Base-by-base conservation (phyloP, 2,888 invertebrate species). In the Polymixis lichenea region DNA sequence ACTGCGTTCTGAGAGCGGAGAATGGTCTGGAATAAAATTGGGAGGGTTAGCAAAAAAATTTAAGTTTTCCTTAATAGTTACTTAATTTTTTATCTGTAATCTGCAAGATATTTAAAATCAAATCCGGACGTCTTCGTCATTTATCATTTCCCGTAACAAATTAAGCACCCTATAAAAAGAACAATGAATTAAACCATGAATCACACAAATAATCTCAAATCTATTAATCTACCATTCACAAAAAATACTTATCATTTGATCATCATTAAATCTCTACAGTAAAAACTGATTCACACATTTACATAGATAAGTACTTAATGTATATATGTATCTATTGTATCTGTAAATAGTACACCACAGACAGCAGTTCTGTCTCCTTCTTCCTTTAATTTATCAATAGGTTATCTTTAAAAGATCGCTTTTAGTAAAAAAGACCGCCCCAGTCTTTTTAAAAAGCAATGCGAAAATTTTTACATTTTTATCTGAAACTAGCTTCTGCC, bases 1-100 rank as follows among this genome's bases (percentile, higher is more conserved):
- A 98, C 89, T 97, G 97, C 83, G 98, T 98, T 90, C 98, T 97
- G 91, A 98, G 98, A 58, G 98, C 97, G 85, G 98, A 98, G 95
- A 99, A 99, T 85, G 98, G 98, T 85, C 99, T 99, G 96, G 77
- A 97, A 97, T 90, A 78, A 83, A 72, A 38, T n/a, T 61, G 38
- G 3, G 5, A 28, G 11, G 49, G 32, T 72, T 15, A 56, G 15
- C 22, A 28, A 22, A 74, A 15, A 17, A 46, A 43, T 46, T 9
- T 22, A n/a, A 46, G n/a, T n/a, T 75, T 56, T 28, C 17, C 38
- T 15, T 46, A 67, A 5, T 17, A 17, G 0, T 46, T 19, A 56
- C n/a, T 25, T 72, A 1, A 9, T 43, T 15, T 38, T 25, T 17
- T 22, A 28, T 72, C 25, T 17, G n/a, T 32, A 25, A 19, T 56